These are phyloP conservation scores for Aproaerema taeniolella DNA, from an alignment of 2,888 invertebrate species.

Conservation along the genomic window DNA sequence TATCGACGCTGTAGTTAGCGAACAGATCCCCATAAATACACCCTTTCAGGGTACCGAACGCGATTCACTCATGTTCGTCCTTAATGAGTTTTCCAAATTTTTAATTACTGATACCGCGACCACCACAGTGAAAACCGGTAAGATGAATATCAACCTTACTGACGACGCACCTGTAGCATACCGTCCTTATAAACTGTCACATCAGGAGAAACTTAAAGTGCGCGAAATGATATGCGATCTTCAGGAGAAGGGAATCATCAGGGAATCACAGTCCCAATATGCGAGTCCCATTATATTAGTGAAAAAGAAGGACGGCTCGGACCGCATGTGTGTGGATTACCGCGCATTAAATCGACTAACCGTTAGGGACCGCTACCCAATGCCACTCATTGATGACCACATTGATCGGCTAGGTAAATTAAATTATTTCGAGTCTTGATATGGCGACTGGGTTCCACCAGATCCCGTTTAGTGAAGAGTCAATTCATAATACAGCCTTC, in stretches of 20 bases:
- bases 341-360: conserved; percentile 5
- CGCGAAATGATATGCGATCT: conserved; percentile 11
- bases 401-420: conserved; percentile 6
- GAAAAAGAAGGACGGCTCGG: conserved; percentile 20
- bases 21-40: background rate
- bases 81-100: background rate
- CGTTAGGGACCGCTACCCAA: conserved; percentile 10
- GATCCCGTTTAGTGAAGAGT: conserved; percentile 9
- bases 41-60: conserved; percentile 2
- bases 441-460: conserved; percentile 16
- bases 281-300: conserved; percentile 26
- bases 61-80: background rate
- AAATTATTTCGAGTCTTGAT: conserved; percentile 5
- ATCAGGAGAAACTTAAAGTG: conserved; percentile 8
- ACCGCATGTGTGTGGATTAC: conserved; percentile 11
- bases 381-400: conserved; percentile 10
- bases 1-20: background rate
- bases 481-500: conserved; percentile 12
- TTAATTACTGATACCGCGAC: background rate
- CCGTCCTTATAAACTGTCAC: conserved; percentile 8
- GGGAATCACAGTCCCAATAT: conserved; percentile 20
- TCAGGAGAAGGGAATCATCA: conserved; percentile 9
- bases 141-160: conserved; percentile 1
- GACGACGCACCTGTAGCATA: conserved; percentile 6
- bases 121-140: background rate